These are phyloP conservation scores for Apamea epomidion DNA, from an alignment of 2,888 invertebrate genomes.

Conservation along the genomic window DNA sequence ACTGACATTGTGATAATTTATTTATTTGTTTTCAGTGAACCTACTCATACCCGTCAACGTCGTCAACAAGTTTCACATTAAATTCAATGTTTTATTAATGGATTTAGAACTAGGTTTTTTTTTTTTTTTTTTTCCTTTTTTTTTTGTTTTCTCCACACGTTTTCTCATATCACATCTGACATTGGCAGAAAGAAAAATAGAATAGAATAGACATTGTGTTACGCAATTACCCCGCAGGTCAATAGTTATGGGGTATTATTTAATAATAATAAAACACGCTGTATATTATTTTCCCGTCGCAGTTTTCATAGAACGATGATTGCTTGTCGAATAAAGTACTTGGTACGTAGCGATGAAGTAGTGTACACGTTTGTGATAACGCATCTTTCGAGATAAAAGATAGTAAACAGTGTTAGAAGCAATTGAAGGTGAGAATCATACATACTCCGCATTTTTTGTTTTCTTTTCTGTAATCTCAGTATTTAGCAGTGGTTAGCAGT, in stretches of 20 bases:
- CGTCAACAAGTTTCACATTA: too few species aligned
- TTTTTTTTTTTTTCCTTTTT: too few species aligned
- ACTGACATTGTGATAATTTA: too few species aligned
- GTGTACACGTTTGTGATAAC: conserved; percentile 59
- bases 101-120: too few species aligned
- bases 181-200: too few species aligned
- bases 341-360: conserved; percentile 34
- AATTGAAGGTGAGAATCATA: conserved; percentile 47
- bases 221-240: too few species aligned
- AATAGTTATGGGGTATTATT: neutral
- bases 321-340: conserved; percentile 57
- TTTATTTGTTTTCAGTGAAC: too few species aligned
- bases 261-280: conserved; percentile 20
- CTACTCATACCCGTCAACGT: too few species aligned
- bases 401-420: conserved; percentile 48
- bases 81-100: too few species aligned
- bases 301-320: conserved; percentile 44
- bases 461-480: neutral
- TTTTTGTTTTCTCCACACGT: too few species aligned
- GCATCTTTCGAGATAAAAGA: conserved; percentile 56
- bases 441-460: neutral
- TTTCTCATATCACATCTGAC: too few species aligned
- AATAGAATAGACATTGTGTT: too few species aligned
- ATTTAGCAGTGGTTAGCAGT: conserved; percentile 5
- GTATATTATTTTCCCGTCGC: conserved; percentile 21